Percentiles rank a stretch among this genome's conserved stretches.
phyloP scores from a whole-genome alignment of 2,888 invertebrate genomes.

The Bellardia bayeri region DNA sequence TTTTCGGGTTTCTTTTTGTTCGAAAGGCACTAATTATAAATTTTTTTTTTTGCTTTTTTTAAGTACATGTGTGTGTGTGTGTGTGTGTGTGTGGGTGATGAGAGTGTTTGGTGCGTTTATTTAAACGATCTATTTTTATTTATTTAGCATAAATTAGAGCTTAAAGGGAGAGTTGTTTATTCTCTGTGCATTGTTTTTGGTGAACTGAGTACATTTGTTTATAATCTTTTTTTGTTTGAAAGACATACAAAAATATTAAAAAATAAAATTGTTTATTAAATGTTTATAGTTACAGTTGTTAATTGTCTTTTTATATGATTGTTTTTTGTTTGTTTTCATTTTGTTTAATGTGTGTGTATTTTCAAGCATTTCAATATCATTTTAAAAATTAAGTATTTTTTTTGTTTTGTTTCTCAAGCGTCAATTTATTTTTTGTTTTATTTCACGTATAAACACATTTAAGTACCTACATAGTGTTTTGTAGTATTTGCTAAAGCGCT shows the following conservation, averaged over 20 bases:
- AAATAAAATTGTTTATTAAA: constrained; percentile 51
- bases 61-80: not conserved
- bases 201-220: constrained; percentile 3
- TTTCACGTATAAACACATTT: constrained; percentile 37
- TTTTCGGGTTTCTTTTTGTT: constrained; percentile 61
- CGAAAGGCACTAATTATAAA: constrained; percentile 72
- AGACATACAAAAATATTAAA: constrained; percentile 56
- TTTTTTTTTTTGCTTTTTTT: constrained; percentile 42
- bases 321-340: constrained; percentile 20
- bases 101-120: not conserved
- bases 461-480: not conserved
- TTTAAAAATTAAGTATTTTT: not conserved
- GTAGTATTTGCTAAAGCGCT: constrained; percentile 49
- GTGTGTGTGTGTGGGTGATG: not conserved
- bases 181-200: constrained; percentile 50
- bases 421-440: not conserved
- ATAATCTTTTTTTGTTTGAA: not conserved
- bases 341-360: not conserved
- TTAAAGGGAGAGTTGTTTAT: not conserved
- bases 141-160: constrained; percentile 23
- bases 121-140: constrained; percentile 5
- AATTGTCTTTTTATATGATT: constrained; percentile 42
- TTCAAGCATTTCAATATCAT: constrained; percentile 58
- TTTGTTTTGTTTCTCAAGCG: constrained; percentile 19
- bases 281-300: constrained; percentile 45